A percentile compares a stretch with the other conserved stretches of the same genome.
Conservation (phyloP, 2,113 vertebrate genomes). For the Synodontis membranacea region DNA sequence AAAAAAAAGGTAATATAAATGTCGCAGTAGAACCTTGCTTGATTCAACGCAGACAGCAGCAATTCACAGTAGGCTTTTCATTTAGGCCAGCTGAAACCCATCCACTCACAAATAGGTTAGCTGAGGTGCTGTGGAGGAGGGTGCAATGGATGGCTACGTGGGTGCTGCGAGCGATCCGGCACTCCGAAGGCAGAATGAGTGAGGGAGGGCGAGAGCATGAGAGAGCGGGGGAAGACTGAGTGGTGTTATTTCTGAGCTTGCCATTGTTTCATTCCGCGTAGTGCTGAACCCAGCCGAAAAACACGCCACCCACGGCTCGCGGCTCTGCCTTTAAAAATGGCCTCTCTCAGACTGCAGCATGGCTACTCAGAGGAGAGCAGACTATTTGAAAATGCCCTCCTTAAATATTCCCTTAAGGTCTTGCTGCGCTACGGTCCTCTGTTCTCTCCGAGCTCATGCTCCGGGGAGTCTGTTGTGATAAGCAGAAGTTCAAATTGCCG, state of each 20-base stretch:
- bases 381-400: conserved; percentile 57
- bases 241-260: conserved; percentile 42
- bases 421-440: conserved; percentile 52
- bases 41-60: conserved; percentile 6
- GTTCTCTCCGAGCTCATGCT: conserved; percentile 52
- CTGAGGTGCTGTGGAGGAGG: conserved; percentile 48
- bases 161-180: conserved; percentile 42
- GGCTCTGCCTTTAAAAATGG: conserved; percentile 54
- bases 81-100: conserved; percentile 40
- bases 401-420: conserved; percentile 58
- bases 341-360: conserved; percentile 49
- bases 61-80: conserved; percentile 22
- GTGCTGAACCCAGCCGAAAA: conserved; percentile 42
- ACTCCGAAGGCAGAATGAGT: conserved; percentile 34
- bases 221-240: conserved; percentile 41
- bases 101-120: conserved; percentile 48
- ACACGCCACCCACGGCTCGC: conserved; percentile 42
- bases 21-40: conserved; percentile 1
- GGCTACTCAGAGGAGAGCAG: conserved; percentile 52
- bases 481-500: conserved; percentile 40
- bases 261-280: conserved; percentile 46
- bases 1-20: conserved; percentile 20
- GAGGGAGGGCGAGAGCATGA: conserved; percentile 35
- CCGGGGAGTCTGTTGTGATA: conserved; percentile 53
- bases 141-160: conserved; percentile 47